phyloP scores from a whole-genome alignment of 2,113 vertebrate genomes.

The Mionectes macconnelli region DNA sequence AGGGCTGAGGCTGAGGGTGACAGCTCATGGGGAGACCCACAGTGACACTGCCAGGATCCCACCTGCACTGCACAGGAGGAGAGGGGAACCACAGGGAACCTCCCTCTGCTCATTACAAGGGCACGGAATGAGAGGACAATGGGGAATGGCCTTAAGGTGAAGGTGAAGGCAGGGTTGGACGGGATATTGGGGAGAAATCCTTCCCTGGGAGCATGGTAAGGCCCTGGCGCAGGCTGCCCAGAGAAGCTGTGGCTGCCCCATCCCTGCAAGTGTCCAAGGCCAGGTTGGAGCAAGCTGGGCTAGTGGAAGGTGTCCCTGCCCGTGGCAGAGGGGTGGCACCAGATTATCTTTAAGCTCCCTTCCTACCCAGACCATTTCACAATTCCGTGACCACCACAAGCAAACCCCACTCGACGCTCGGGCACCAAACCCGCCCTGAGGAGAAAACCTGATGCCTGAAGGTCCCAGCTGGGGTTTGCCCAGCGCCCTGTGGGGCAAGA shows the following conservation, averaged over 20 bases:
- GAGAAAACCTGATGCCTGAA: background rate
- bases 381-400: background rate
- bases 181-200: background rate
- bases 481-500: fast-evolving
- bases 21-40: fast-evolving
- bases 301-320: background rate
- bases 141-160: background rate
- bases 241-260: background rate
- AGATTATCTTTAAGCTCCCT: fast-evolving
- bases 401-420: background rate
- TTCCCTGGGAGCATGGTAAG: background rate
- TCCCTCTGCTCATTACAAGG: fast-evolving
- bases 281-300: fast-evolving
- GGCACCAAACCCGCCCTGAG: fast-evolving
- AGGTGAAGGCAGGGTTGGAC: background rate
- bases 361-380: background rate
- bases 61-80: fast-evolving
- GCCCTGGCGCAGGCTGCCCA: background rate
- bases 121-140: background rate
- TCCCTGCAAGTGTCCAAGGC: background rate
- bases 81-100: background rate
- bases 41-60: background rate
- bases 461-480: background rate
- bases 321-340: background rate
- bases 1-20: background rate